Base-by-base conservation (phyloP, 2,888 invertebrate species). In the Laspeyria flexula region DNA sequence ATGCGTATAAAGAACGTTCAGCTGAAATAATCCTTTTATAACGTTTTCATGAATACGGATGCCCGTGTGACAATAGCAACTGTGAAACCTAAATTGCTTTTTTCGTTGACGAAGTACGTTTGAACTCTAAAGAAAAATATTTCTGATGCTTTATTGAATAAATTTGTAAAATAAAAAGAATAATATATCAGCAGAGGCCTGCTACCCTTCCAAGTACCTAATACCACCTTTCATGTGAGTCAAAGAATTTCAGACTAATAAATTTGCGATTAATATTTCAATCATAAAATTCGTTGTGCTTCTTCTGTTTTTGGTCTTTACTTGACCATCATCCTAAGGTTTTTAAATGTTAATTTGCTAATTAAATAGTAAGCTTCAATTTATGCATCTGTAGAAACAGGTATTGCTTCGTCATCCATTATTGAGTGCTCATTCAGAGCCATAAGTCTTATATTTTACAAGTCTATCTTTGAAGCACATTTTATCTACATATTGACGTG, bases 21-120 rank as follows among this genome's bases (percentile, higher is more conserved):
- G 60, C 61, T 64, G 69, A 73, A 79, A 78, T 77, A 73, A 78
- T 77, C 40, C 71, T 67, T 70, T 71, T 73, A 75, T 66, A 63
- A 73, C 75, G 71, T 78, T 77, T 75, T 63, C 78, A 71, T 71
- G 77, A 79, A 74, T 75, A 74, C 71, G 58, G 55, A 59, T 65
- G 60, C 65, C 65, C 67, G 59, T 60, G 65, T 70, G 71, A 72
- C 65, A 73, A 64, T 61, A 56, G 56, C 76, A 76, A 73, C 76
- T 65, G 73, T 54, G 74, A 65, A 68, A 40, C 66, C 69, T 66
- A 79, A 82, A 82, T 83, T 79, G 78, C 71, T 78, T 83, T 81
- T 75, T 69, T 1, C 59, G 65, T 62, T 63, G 56, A 56, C 47
- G 55, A 60, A 73, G 53, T 41, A 48, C 45, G 43, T 50, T 39